Conservation (phyloP, 2,888 invertebrate species). For the Acronicta leporina region DNA sequence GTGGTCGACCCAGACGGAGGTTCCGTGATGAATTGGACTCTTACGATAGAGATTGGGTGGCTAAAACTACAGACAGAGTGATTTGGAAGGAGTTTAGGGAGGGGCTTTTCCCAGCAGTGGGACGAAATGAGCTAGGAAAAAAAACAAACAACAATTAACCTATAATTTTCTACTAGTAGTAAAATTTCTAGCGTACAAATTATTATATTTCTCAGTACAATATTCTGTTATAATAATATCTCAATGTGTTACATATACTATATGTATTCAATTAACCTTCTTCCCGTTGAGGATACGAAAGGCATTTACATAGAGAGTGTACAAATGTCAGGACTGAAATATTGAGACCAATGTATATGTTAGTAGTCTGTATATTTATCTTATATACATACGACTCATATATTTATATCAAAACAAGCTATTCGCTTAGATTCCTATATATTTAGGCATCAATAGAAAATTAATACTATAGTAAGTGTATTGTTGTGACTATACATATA, state of each 20-base stretch:
- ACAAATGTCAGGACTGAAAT: constrained; percentile 5
- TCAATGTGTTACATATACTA: constrained; percentile 12
- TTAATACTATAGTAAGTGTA: too few species aligned
- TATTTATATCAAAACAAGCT: constrained; percentile 12
- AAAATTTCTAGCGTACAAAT: not conserved
- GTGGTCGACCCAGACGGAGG: too few species aligned
- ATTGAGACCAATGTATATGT: constrained; percentile 14
- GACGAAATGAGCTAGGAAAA: too few species aligned
- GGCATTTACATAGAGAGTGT: constrained; percentile 21
- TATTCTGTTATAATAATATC: not conserved
- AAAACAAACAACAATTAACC: too few species aligned
- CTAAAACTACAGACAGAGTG: too few species aligned
- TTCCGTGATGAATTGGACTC: too few species aligned
- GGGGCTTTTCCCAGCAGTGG: too few species aligned
- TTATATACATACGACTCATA: constrained; percentile 3
- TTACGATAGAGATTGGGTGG: too few species aligned
- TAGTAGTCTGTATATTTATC: constrained; percentile 7
- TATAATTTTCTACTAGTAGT: too few species aligned
- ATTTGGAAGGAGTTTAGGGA: too few species aligned
- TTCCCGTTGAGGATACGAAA: constrained; percentile 1
- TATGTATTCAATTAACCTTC: constrained; percentile 18
- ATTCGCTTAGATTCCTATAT: constrained; percentile 27
- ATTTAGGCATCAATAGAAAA: constrained; percentile 8
- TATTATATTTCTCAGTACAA: not conserved
- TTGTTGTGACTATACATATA: too few species aligned